phyloP scores from a whole-genome alignment of 2,888 invertebrate genomes.

The Sminthurides aquaticus region DNA sequence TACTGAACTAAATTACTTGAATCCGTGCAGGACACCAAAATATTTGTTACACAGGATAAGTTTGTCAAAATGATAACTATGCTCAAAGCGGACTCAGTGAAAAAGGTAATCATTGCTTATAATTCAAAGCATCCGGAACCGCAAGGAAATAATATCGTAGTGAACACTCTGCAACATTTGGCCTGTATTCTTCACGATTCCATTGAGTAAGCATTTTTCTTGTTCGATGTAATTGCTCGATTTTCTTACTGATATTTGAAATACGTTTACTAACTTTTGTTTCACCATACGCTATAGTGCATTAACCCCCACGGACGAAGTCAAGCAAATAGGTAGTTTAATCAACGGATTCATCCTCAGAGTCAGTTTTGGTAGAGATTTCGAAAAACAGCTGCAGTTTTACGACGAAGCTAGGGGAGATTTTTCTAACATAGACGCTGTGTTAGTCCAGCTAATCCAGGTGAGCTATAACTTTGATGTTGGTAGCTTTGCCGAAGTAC shows the following conservation, averaged over 20 bases:
- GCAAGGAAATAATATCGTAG: slow-evolving; percentile 78
- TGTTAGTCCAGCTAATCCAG: slow-evolving; percentile 77
- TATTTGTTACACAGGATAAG: slow-evolving; percentile 60
- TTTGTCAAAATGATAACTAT: slow-evolving; percentile 84
- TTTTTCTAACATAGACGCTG: slow-evolving; percentile 82
- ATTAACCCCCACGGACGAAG: slow-evolving; percentile 85
- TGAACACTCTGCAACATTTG: slow-evolving; percentile 78
- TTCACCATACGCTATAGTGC: slow-evolving; percentile 60
- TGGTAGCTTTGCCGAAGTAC: too few species aligned
- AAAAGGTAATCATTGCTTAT: slow-evolving; percentile 59
- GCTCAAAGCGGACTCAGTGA: slow-evolving; percentile 76
- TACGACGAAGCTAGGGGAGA: slow-evolving; percentile 85
- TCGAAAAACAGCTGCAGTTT: slow-evolving; percentile 85
- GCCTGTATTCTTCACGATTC: slow-evolving; percentile 86
- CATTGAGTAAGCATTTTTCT: slow-evolving; percentile 62
- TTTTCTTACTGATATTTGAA: slow-evolving; percentile 1
- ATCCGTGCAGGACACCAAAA: too few species aligned
- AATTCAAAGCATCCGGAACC: slow-evolving; percentile 49
- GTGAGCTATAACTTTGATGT: slow-evolving; percentile 48
- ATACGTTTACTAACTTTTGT: slow-evolving; percentile 22
- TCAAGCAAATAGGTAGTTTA: slow-evolving; percentile 72
- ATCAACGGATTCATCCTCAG: slow-evolving; percentile 72
- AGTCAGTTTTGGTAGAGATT: slow-evolving; percentile 74
- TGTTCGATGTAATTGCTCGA: not conserved
- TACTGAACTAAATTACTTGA: not conserved